phyloP scores from a whole-genome alignment of 1,140 invertebrate genomes.

The Tetraneura akinire region DNA sequence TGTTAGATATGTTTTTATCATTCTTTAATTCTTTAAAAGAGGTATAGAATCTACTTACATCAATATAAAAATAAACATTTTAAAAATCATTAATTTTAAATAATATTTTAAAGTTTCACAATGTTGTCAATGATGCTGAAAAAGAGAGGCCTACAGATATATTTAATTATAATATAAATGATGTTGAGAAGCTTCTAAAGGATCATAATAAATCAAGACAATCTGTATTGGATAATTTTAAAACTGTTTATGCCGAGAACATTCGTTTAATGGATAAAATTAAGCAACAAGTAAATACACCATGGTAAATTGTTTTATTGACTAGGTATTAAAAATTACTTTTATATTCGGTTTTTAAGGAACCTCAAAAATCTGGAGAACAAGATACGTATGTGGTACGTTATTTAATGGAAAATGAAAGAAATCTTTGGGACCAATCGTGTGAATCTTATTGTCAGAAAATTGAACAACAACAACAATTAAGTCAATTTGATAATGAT shows the following conservation, averaged over 20 bases:
- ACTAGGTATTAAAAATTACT: too few relatives aligned
- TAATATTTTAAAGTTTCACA: conserved; percentile 31
- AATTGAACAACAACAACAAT: conserved; percentile 68
- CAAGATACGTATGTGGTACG: conserved; percentile 73
- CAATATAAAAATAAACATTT: too few relatives aligned
- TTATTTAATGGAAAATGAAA: conserved; percentile 63
- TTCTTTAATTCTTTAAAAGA: conserved; percentile 72
- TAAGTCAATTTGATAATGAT: conserved; percentile 73
- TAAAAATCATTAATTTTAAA: not conserved
- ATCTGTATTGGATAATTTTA: conserved; percentile 29
- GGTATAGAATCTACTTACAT: conserved; percentile 59
- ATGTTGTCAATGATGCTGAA: conserved; percentile 14
- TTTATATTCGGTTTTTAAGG: conserved; percentile 61
- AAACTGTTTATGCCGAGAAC: conserved; percentile 63
- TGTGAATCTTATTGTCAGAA: conserved; percentile 65
- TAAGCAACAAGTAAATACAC: conserved; percentile 63
- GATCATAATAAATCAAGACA: conserved; percentile 36
- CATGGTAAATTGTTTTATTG: too few relatives aligned
- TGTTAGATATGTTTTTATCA: conserved; percentile 72
- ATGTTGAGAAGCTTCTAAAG: conserved; percentile 8
- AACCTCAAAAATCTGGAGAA: conserved; percentile 68
- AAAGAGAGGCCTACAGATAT: not conserved
- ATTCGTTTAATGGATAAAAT: conserved; percentile 68
- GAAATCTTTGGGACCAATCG: conserved; percentile 64
- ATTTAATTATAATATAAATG: not conserved